Base-by-base conservation (phyloP, 2,113 vertebrate species). In the Picathartes gymnocephalus region DNA sequence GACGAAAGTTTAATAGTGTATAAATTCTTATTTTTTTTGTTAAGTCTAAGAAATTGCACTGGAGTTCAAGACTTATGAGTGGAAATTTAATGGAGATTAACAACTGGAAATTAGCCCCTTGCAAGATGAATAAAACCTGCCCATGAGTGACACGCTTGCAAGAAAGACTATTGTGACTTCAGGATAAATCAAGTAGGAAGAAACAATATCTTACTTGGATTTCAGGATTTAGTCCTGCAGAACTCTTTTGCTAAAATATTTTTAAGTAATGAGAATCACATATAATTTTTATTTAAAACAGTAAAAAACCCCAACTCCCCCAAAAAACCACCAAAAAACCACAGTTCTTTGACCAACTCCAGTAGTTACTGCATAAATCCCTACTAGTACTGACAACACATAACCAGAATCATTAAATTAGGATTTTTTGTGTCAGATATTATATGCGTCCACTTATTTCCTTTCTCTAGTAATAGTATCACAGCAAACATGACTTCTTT, bases 21-120 rank as follows among this genome's bases (percentile, higher is more conserved):
- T 48, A 35, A 22, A 45, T 51, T 65, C 0, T 0, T 64, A 4
- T 8, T 47, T 66, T n/a, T 56, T 44, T 71, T 39, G 3, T 61
- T 77, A 72, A 47, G 72, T 39, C 16, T 7, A 42, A 71, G 11
- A 66, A 37, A 51, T n/a, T 37, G 56, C 24, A 5, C 20, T 47
- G 7, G 12, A 65, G 13, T 45, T 79, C 37, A 11, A 18, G 7
- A 60, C 74, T 70, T 61, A 48, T 35, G 11, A 65, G 4, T n/a
- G 51, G 19, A 54, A 78, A 56, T 39, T 73, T 74, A 65, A 69
- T 28, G 14, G 33, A 56, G 25, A 60, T 65, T n/a, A 45, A 73
- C 64, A 69, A 8, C 25, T 44, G 19, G 11, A 79, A 14, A 47
- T 47, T 28, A 47, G 13, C 17, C 44, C 7, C 51, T 17, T 74